Conservation (phyloP, 2,113 vertebrate genomes). For the Pyxicephalus adspersus region DNA sequence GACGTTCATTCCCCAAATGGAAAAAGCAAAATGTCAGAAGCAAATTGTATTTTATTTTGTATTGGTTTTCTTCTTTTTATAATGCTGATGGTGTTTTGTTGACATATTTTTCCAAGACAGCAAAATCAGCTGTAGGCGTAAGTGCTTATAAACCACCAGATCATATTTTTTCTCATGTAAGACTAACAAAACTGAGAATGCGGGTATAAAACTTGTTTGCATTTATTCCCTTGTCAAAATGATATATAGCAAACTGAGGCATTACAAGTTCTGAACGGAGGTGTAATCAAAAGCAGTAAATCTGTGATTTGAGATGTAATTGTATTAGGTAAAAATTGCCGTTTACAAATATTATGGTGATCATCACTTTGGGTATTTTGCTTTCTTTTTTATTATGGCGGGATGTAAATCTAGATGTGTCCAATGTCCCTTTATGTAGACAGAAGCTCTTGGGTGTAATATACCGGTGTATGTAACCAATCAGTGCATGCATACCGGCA, state of each 20-base stretch:
- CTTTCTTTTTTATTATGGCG: slow-evolving; percentile 4
- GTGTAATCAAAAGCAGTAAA: slow-evolving; percentile 30
- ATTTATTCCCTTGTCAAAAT: slow-evolving; percentile 39
- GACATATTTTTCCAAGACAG: neutral
- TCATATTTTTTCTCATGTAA: slow-evolving; percentile 2
- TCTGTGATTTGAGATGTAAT: slow-evolving; percentile 5
- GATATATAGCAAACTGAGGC: slow-evolving; percentile 22
- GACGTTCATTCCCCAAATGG: no score
- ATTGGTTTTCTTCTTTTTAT: no score
- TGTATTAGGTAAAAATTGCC: slow-evolving; percentile 20
- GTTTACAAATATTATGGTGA: slow-evolving; percentile 19
- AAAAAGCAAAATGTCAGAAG: no score
- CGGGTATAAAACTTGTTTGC: slow-evolving; percentile 1
- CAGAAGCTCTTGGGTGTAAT: slow-evolving; percentile 21
- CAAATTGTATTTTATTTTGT: no score
- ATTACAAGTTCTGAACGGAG: slow-evolving; percentile 4
- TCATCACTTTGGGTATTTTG: slow-evolving; percentile 24
- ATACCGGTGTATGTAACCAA: neutral
- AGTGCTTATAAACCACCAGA: neutral
- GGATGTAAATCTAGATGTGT: slow-evolving; percentile 8
- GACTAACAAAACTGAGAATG: neutral
- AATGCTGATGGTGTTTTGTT: no score
- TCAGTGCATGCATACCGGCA: neutral
- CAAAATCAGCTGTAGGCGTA: neutral
- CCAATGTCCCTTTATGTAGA: slow-evolving; percentile 17